These are phyloP conservation scores for Homalodisca vitripennis DNA, from an alignment of 1,140 invertebrate genomes.

Conservation along the genomic window DNA sequence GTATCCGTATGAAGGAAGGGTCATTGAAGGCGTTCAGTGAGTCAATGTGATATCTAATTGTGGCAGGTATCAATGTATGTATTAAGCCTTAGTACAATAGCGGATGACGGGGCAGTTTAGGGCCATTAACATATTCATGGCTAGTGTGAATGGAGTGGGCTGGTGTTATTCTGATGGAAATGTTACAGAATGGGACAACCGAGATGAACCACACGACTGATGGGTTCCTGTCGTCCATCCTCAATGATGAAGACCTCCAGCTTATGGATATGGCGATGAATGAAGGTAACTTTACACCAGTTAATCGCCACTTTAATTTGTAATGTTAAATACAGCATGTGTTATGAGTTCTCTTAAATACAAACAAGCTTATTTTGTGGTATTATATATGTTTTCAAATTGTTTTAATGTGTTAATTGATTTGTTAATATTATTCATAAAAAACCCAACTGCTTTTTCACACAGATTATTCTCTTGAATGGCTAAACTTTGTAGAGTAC, in stretches of 20 bases:
- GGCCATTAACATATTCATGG: background rate
- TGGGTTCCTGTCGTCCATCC: slow-evolving; percentile 79
- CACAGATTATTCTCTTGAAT: no score
- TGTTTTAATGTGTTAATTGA: no score
- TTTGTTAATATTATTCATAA: no score
- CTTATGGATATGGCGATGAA: slow-evolving; percentile 88
- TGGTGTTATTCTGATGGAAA: slow-evolving; percentile 26
- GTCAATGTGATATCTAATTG: slow-evolving; percentile 5
- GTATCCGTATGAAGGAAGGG: no score
- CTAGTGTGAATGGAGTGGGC: slow-evolving; percentile 9
- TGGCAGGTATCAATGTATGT: slow-evolving; percentile 4
- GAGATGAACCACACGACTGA: slow-evolving; percentile 71
- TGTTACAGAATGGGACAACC: slow-evolving; percentile 54
- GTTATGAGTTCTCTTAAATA: no score
- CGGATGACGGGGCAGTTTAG: slow-evolving; percentile 1
- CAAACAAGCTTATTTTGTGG: no score
- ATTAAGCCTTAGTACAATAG: slow-evolving; percentile 10
- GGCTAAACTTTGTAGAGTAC: no score
- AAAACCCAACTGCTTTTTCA: no score
- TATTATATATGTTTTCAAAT: no score
- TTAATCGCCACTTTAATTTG: no score
- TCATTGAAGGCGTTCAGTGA: no score
- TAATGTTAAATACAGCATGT: no score
- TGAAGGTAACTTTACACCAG: slow-evolving; percentile 65
- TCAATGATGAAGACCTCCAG: slow-evolving; percentile 84